Evolutionary conservation across 2,797 vertebrate species (phyloP), one percentile per base, ranked within the genome.

Genomic region (Mormyrus proboscirostris): DNA sequence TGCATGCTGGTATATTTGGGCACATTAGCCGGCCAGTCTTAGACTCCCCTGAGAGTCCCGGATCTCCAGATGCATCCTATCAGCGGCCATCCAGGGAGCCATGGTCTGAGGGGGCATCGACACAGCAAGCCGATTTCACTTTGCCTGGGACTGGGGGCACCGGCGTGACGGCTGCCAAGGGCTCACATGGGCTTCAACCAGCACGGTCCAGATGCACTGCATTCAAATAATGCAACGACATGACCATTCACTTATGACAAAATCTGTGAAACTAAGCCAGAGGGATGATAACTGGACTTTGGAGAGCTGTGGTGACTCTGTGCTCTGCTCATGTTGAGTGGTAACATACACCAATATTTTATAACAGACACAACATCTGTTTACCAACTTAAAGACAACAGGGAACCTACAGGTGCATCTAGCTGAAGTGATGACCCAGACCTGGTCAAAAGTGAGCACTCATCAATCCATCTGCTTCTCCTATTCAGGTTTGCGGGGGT

Each of bases 351-450:
- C 55, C 16, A 6, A 12, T 19, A 57, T 19, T 5, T 19, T 57
- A 19, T 19, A 1, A 19, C 55, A 55, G 55, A 12, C 55, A 57
- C 55, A 19, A 19, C 16, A 19, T 57, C 55, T 57, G 53, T 55
- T 55, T 19, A 55, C 14, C 14, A 55, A 4, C 53, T 16, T 38
- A 59, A 55, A 91, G 89, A 91, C 92, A 93, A 92, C 90, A 89
- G 90, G 86, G 49, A 73, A 50, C 89, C 88, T 38, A 90, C 85
- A 82, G 22, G 84, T n/a, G 33, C 65, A 33, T n/a, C 16, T 49
- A 22, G 14, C 4, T 83, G 19, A 8, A 22, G 7, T 25, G n/a
- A 65, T 7, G 22, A 65, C 6, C 2, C 6, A 8, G 44, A 84
- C 41, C 82, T n/a, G 41, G 7, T n/a, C 44, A 86, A 55, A 9